Evolutionary conservation across 2,888 invertebrate species (phyloP).

Genomic region (Cheilosia grossa): DNA sequence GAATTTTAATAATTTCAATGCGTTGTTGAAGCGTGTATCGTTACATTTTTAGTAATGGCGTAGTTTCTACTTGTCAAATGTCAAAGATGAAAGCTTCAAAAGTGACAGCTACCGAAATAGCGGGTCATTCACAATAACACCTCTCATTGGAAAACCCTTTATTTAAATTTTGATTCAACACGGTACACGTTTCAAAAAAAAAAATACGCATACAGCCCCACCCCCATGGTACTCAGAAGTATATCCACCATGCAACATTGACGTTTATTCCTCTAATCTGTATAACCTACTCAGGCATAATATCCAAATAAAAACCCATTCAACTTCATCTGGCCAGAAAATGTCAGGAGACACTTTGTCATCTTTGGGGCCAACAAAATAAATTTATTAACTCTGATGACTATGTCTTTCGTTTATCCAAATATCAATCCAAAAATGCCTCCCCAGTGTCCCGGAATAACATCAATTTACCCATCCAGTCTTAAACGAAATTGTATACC

Average conservation of each 20-base stretch:
- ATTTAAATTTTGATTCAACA: no score
- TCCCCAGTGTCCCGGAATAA: slow-evolving; percentile 20
- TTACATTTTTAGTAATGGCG: no score
- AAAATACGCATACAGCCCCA: no score
- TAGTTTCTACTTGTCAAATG: no score
- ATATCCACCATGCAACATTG: background rate
- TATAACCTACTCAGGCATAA: background rate
- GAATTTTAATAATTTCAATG: no score
- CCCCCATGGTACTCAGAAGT: no score
- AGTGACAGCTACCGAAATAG: no score
- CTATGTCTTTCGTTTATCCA: slow-evolving; percentile 14
- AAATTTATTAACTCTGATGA: slow-evolving; percentile 44
- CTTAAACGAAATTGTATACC: slow-evolving; percentile 42
- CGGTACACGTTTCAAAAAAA: no score
- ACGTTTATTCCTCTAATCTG: slow-evolving; percentile 10
- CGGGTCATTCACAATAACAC: no score
- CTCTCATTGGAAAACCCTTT: no score
- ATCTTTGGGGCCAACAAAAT: slow-evolving; percentile 19
- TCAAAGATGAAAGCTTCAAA: no score
- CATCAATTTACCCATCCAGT: slow-evolving; percentile 49
- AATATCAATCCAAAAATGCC: slow-evolving; percentile 4
- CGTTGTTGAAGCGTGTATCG: no score
- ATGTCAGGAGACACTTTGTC: slow-evolving; percentile 24
- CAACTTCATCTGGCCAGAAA: background rate
- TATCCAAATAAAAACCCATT: background rate